Conservation (phyloP, 2,113 vertebrate genomes). For the Paradoxurus hermaphroditus region DNA sequence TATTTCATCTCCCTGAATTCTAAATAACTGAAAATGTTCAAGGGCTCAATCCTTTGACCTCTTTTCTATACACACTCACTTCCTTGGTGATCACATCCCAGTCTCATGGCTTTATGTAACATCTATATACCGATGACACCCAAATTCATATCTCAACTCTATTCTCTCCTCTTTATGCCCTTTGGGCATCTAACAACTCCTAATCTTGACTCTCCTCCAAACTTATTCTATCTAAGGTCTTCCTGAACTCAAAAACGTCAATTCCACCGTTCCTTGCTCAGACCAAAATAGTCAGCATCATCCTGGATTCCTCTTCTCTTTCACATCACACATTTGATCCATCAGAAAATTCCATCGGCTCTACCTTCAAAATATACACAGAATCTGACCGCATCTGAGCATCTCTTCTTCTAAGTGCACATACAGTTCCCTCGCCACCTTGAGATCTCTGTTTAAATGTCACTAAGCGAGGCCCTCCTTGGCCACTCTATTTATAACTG, state of each 20-base stretch:
- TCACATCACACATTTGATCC: neutral
- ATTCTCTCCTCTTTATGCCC: neutral
- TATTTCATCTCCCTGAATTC: neutral
- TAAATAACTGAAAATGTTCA: neutral
- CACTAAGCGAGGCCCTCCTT: neutral
- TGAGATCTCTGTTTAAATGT: neutral
- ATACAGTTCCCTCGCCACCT: neutral
- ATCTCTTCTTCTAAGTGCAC: neutral
- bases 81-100: neutral
- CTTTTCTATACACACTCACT: neutral
- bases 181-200: neutral
- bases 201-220: neutral
- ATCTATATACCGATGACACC: neutral
- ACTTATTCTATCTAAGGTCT: neutral
- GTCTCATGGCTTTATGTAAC: neutral
- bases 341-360: neutral
- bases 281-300: neutral
- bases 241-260: neutral
- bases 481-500: neutral
- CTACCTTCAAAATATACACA: conserved; percentile 30
- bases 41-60: neutral
- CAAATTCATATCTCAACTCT: neutral
- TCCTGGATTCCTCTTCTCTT: neutral
- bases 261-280: neutral
- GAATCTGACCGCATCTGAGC: neutral